Evolutionary conservation across 2,797 vertebrate genomes (phyloP).

Genomic region (Chelmon rostratus): DNA sequence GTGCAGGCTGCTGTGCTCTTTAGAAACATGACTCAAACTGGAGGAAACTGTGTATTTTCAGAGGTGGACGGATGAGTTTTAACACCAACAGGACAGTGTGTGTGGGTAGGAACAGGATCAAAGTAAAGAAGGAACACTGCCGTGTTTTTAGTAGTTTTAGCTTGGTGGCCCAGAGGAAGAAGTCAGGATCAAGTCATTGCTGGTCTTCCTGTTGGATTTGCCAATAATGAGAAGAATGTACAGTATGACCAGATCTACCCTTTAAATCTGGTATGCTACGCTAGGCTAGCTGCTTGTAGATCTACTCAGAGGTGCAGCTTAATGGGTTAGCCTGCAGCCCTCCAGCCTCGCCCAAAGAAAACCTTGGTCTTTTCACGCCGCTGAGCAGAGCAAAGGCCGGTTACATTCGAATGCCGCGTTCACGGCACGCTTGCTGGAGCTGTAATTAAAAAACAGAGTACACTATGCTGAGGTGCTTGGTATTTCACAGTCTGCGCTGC

Average conservation of each 20-base stretch:
- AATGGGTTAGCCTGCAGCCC: constrained; percentile 49
- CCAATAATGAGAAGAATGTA: background rate
- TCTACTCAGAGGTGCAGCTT: constrained; percentile 26
- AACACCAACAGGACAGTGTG: too few relatives aligned
- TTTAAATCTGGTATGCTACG: background rate
- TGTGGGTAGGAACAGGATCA: too few relatives aligned
- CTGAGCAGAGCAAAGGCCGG: constrained; percentile 47
- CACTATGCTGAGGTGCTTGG: constrained; percentile 25
- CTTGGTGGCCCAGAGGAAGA: too few relatives aligned
- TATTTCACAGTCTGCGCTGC: constrained; percentile 54
- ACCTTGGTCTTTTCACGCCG: constrained; percentile 55
- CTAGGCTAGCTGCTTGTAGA: constrained; percentile 1
- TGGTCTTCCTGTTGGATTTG: background rate
- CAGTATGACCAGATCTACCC: background rate
- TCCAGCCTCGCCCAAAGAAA: constrained; percentile 36
- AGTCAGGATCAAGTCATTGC: background rate
- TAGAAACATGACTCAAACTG: too few relatives aligned
- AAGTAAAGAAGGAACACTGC: too few relatives aligned
- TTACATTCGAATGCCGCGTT: constrained; percentile 43
- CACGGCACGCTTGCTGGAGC: constrained; percentile 31
- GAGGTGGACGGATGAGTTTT: too few relatives aligned
- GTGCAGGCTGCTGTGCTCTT: too few relatives aligned
- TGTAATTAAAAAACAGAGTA: constrained; percentile 51
- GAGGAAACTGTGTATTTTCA: too few relatives aligned
- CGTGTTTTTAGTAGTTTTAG: too few relatives aligned